phyloP scores from a whole-genome alignment of 2,113 vertebrate genomes.

The mouse (Mus musculus) region GRCm39 chr6:125597501-125598000 shows the following conservation, averaged over 20 bases:
- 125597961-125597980: accelerated
- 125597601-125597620: background rate
- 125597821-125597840: background rate
- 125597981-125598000: accelerated
- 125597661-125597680: background rate
- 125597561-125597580: background rate
- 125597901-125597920: conserved; percentile 3
- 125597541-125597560: background rate
- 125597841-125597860: background rate
- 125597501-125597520: background rate
- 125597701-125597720: background rate
- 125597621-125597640: background rate
- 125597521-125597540: background rate
- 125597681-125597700: background rate
- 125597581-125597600: background rate
- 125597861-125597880: accelerated
- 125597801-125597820: background rate
- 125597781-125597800: background rate
- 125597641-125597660: background rate
- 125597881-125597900: background rate
- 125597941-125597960: accelerated
- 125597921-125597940: conserved; percentile 51
- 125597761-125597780: background rate
- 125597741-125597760: background rate
- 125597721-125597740: background rate